Base-by-base conservation (phyloP, 2,113 vertebrate species). In the Orycteropus afer region DNA sequence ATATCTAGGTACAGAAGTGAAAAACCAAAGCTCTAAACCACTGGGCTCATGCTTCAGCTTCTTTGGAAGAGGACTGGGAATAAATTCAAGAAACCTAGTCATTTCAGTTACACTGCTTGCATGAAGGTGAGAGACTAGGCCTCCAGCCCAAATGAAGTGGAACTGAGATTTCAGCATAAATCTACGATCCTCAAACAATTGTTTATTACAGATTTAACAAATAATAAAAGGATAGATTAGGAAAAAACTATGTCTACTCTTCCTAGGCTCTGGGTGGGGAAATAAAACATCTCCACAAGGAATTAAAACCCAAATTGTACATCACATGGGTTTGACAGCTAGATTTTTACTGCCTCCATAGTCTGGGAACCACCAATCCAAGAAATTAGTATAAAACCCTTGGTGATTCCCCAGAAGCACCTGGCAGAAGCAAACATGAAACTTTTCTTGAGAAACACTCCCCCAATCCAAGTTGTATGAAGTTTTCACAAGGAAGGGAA, bases 1-100 rank as follows among this genome's bases (percentile, higher is more conserved):
- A 63, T 78, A 61, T 69, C 12, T 83, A 84, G 45, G 18, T 76
- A 57, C 20, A 57, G 61, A 86, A 95, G 37, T 73, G 63, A 73
- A 32, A 89, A 93, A 88, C 29, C 42, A 79, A 65, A 96, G 79
- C 3, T 17, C 61, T 51, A 83, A 82, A 51, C n/a, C 71, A 87
- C 32, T 25, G 37, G 69, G 65, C 2, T 69, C 63, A 37, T 49
- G n/a, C 34, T 83, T 85, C 73, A 25, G 55, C n/a, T 22, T 91
- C 42, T 87, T 73, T 61, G 63, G 84, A n/a, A 15, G 1, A 14
- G 9, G 17, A 22, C 2, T n/a, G 18, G 7, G 27, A 69, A 8
- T 32, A 84, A 76, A 9, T 80, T 69, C 55, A 86, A 93, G 53
- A 51, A 86, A 78, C 2, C 3, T 32, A 65, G 20, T 25, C 77